Evolutionary conservation across 1,140 invertebrate species (phyloP).

Genomic region (Eumaeus atala): DNA sequence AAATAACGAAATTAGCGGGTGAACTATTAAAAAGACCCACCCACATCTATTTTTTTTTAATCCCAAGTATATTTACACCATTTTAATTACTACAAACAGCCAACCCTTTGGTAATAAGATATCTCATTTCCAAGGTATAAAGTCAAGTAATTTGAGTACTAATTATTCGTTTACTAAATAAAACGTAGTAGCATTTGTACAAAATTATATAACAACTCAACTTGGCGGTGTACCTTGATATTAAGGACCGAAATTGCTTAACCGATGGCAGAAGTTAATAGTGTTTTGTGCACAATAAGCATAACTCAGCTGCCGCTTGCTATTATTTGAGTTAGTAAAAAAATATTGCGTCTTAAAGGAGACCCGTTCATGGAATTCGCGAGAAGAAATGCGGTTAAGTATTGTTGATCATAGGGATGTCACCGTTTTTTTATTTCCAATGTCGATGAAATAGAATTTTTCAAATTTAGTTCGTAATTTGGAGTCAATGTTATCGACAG

Average conservation of each 20-base stretch:
- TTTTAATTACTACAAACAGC: constrained; percentile 45
- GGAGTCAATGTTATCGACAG: too few relatives aligned
- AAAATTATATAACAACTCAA: background rate
- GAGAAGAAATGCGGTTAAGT: constrained; percentile 59
- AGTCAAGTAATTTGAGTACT: constrained; percentile 69
- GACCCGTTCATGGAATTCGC: constrained; percentile 53
- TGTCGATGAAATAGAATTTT: too few relatives aligned
- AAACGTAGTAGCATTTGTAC: constrained; percentile 11
- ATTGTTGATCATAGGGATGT: constrained; percentile 42
- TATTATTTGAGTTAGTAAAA: constrained; percentile 53
- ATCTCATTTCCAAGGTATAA: constrained; percentile 36
- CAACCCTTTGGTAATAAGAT: constrained; percentile 50
- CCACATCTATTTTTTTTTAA: constrained; percentile 26
- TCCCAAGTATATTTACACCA: constrained; percentile 44
- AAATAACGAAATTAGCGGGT: constrained; percentile 31
- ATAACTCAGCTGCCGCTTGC: constrained; percentile 52
- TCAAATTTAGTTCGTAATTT: too few relatives aligned
- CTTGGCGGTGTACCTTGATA: background rate
- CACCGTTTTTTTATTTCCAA: too few relatives aligned
- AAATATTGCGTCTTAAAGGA: constrained; percentile 55
- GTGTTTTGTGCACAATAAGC: constrained; percentile 32
- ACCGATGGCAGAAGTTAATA: background rate
- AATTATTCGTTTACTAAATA: constrained; percentile 40
- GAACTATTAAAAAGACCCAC: constrained; percentile 28
- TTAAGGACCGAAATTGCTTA: background rate